These are phyloP conservation scores for Drosophila hamatofila DNA, from an alignment of 2,888 invertebrate species.

Conservation along the genomic window DNA sequence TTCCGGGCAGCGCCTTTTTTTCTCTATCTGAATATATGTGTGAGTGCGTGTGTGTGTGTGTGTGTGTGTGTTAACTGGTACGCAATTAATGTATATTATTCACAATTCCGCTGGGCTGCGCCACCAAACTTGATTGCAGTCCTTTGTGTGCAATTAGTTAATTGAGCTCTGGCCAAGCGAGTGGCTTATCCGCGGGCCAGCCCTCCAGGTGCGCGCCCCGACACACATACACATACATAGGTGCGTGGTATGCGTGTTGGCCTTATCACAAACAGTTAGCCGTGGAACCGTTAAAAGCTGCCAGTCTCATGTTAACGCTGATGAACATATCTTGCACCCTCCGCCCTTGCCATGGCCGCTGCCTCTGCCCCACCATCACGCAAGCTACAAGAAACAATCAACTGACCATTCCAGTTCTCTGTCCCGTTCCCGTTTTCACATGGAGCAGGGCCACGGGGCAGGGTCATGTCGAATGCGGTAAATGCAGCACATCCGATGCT, in stretches of 20 bases:
- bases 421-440: conserved; percentile 11
- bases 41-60: not conserved
- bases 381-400: conserved; percentile 63
- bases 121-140: conserved; percentile 54
- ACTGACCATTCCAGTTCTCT: conserved; percentile 45
- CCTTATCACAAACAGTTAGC: conserved; percentile 62
- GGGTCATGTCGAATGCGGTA: conserved; percentile 73
- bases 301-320: conserved; percentile 62
- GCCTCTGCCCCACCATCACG: conserved; percentile 42
- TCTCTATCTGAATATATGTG: not conserved
- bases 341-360: not conserved
- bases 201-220: conserved; percentile 4
- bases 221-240: conserved; percentile 10
- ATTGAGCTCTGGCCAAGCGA: conserved; percentile 58
- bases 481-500: conserved; percentile 75
- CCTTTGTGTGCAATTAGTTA: conserved; percentile 79
- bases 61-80: conserved; percentile 45
- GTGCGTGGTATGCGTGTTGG: conserved; percentile 45
- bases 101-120: conserved; percentile 37
- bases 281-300: conserved; percentile 62
- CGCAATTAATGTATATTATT: conserved; percentile 66
- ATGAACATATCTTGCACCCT: conserved; percentile 54
- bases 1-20: conserved; percentile 38
- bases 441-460: conserved; percentile 26
- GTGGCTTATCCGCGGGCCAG: conserved; percentile 40